Evolutionary conservation across 64 coral and sea anemone species (phyloP), one percentile per base, ranked within the genome.

Genomic region (Exaiptasia diaphana): DNA sequence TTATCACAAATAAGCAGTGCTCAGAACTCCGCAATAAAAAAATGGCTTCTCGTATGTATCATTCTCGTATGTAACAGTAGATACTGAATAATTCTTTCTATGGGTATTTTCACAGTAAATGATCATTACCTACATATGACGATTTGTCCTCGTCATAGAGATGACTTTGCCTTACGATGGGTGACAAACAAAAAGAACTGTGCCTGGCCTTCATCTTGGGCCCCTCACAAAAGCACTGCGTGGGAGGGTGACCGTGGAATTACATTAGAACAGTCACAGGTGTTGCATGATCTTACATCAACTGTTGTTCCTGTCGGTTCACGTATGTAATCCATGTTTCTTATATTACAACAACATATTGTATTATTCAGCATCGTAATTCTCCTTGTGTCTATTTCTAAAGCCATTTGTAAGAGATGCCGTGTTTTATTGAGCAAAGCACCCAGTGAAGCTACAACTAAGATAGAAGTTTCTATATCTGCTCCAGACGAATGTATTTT

Each of bases 351-450:
- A n/a, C n/a, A n/a, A n/a, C n/a, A n/a, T n/a, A 42, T 73, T 73
- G 40, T 73, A 73, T 18, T 73, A 73, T 73, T 73, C 22, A 42
- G 42, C 71, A 42, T 42, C n/a, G 21, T 76, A 49, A 52, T 76
- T 46, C 50, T 74, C 40, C 71, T 74, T 46, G 40, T 74, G 38
- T 46, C 43, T 50, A 74, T 74, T 74, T 74, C 40, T 44, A 74
- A 50, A 74, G 71, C 71, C 26, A 74, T 74, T 74, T 74, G 71
- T 44, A 74, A 74, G 71, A 74, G 71, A 74, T 74, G 71, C 40
- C 71, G 71, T 46, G 21, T 74, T 74, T 44, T 74, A 29, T 50
- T 74, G 71, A 43, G 71, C 44, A 74, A 74, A 43, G 39, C 65
- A 70, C 65, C 65, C 35, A 32, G 35, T 30, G 35, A 63, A 63